Evolutionary conservation across 2,113 vertebrate genomes (phyloP).

Genomic region (Pelecanoides urinatrix): DNA sequence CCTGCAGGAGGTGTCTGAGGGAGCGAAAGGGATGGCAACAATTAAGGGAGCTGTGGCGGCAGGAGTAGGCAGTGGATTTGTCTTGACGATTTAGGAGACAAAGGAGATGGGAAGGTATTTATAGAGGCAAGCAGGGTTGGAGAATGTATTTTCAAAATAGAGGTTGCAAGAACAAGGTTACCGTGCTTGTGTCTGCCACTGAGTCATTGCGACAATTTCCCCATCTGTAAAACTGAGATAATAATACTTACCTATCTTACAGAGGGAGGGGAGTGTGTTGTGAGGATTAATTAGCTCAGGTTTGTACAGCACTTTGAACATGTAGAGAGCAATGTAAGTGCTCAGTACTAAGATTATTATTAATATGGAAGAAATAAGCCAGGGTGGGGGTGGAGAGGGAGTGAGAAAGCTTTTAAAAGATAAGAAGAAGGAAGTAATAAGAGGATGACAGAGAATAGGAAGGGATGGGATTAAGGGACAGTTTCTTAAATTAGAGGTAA

Average conservation of each 20-base stretch:
- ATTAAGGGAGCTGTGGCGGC: constrained; percentile 19
- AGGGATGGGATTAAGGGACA: constrained; percentile 26
- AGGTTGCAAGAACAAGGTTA: constrained; percentile 65
- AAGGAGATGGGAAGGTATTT: constrained; percentile 59
- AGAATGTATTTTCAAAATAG: constrained; percentile 66
- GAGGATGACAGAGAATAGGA: constrained; percentile 48
- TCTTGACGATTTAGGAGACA: constrained; percentile 35
- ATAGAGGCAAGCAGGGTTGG: constrained; percentile 53
- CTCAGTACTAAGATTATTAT: constrained; percentile 65
- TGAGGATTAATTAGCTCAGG: constrained; percentile 68
- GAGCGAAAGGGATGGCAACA: constrained; percentile 31
- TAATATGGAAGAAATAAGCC: constrained; percentile 57
- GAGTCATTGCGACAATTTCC: constrained; percentile 64
- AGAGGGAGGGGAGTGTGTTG: constrained; percentile 64
- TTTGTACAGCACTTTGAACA: constrained; percentile 70
- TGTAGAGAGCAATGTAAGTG: constrained; percentile 67
- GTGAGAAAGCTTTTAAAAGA: constrained; percentile 43
- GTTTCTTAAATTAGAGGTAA: constrained; percentile 45
- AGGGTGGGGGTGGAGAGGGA: constrained; percentile 26
- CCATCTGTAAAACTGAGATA: constrained; percentile 68
- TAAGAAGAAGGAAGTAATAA: constrained; percentile 52
- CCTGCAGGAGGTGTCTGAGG: constrained; percentile 15
- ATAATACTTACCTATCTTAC: constrained; percentile 67
- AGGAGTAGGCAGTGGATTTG: constrained; percentile 55
- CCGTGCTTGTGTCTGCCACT: constrained; percentile 48